Evolutionary conservation across 2,888 invertebrate species (phyloP).

Genomic region (Mimachlamys varia): DNA sequence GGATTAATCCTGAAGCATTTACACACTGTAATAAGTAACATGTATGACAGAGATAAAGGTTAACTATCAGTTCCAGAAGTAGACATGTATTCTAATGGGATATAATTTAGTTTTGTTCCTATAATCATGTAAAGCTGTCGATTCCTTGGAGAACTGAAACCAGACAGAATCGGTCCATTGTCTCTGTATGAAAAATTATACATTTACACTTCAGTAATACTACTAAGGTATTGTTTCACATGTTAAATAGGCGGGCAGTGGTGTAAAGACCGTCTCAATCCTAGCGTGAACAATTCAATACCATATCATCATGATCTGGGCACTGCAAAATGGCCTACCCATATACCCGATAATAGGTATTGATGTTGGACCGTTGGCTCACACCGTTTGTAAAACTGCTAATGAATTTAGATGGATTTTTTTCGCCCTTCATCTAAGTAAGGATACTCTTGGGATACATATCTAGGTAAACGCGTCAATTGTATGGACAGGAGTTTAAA

Average conservation of each 20-base stretch:
- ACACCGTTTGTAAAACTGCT: constrained; percentile 15
- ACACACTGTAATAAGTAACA: not conserved
- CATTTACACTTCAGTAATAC: not conserved
- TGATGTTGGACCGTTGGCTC: constrained; percentile 5
- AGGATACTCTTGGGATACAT: not conserved
- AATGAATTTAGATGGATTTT: constrained; percentile 32
- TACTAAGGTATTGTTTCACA: not conserved
- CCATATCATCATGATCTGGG: constrained; percentile 7
- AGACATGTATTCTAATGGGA: not conserved
- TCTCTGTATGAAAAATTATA: constrained; percentile 20
- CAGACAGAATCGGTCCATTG: not conserved
- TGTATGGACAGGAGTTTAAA: not conserved
- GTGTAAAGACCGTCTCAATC: constrained; percentile 25
- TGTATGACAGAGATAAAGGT: not conserved
- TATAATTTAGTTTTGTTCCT: not conserved
- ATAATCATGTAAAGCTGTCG: not conserved
- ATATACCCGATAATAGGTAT: not conserved
- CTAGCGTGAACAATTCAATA: constrained; percentile 28
- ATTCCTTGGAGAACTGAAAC: not conserved
- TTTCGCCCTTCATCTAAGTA: constrained; percentile 15
- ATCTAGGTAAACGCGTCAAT: not conserved
- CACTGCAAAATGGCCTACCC: constrained; percentile 31
- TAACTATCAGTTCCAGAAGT: not conserved
- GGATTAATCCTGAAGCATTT: not conserved
- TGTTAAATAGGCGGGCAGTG: not conserved